Base-by-base conservation (phyloP, 30 jellyfish, hydroid and myxozoan species). In the Hydractinia symbiolongicarpus region DNA sequence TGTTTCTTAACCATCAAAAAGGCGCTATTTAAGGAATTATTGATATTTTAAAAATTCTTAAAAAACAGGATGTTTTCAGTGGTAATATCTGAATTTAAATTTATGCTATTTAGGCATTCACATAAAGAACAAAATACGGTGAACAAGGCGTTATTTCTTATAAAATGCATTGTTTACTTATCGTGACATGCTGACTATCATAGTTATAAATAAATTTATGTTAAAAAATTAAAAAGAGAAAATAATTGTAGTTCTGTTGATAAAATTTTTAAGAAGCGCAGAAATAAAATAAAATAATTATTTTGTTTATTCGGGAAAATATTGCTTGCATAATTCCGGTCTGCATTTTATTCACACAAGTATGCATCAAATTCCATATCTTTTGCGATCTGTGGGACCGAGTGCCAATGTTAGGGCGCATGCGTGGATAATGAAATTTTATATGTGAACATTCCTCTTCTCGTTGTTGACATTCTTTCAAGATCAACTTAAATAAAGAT, bases 351-450 rank as follows among this genome's bases (percentile, higher is more conserved):
- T 4, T 4, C 40, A 44, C 19, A 64, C 40, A 64, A 64, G 40
- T 44, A 64, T 64, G 74, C 74, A 64, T 64, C 52, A 64, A 64
- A 64, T 64, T 64, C 74, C 74, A 64, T 64, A 64, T 64, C 74
- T 44, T 64, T 64, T n/a, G 19, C 74, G 74, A 64, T 64, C 74
- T 64, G 74, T 64, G 74, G 40, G 74, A 64, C 40, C 40, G 9
- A 44, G 19, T 64, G 74, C 74, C 74, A 64, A n/a, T 58, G 69
- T 64, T 64, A 64, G 19, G 52, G 16, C 74, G 74, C 74, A 64
- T 64, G 74, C 74, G 74, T 64, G 40, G 40, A 64, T 44, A 30
- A 64, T 64, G 19, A 64, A 64, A 64, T 64, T 44, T n/a, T 64
- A 64, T 30, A 30, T 30, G 44, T 30, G 44, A 64, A 64, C 74